Conservation (phyloP, 2,888 invertebrate genomes). For the Cephus nigrinus region DNA sequence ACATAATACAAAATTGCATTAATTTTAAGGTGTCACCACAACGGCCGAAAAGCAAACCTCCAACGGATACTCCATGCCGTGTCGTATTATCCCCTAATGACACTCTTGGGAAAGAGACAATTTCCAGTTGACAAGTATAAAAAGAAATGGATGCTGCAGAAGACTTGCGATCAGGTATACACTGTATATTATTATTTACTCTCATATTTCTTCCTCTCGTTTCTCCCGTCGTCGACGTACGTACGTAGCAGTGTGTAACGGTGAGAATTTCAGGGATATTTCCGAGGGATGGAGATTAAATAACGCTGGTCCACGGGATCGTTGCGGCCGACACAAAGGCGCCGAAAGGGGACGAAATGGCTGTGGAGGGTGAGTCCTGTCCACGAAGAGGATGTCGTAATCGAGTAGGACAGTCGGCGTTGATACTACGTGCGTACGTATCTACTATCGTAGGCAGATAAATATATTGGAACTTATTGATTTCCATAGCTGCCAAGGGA, state of each 20-base stretch:
- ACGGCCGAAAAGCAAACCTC: too few species aligned
- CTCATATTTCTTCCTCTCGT: neutral
- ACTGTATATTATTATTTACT: neutral
- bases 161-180: neutral
- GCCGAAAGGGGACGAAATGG: neutral
- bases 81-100: neutral
- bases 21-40: too few species aligned
- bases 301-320: neutral
- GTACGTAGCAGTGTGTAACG: neutral
- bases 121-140: neutral
- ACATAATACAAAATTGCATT: neutral
- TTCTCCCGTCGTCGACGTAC: neutral
- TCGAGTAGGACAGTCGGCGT: neutral
- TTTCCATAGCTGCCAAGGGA: constrained; percentile 42
- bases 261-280: neutral
- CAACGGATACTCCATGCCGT: too few species aligned
- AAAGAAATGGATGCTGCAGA: neutral
- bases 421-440: neutral
- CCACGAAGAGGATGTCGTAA: neutral
- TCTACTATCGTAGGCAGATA: neutral
- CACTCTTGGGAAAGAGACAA: neutral
- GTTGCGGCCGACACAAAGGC: neutral
- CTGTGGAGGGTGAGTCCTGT: neutral
- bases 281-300: constrained; percentile 8
- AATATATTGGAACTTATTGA: constrained; percentile 46